These are phyloP conservation scores for Cettia cetti DNA, from an alignment of 2,113 vertebrate genomes.

Conservation along the genomic window DNA sequence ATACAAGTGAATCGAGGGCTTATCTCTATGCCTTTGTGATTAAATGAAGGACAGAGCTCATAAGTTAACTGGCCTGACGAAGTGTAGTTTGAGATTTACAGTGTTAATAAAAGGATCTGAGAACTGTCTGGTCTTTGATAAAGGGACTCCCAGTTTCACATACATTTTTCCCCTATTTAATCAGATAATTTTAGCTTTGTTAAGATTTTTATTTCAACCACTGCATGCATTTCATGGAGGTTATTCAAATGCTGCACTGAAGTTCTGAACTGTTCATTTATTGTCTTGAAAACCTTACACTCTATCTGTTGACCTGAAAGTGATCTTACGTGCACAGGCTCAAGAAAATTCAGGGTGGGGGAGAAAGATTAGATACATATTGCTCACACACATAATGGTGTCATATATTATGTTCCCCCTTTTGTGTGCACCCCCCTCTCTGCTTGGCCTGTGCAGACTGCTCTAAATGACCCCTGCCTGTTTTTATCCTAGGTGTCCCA, in stretches of 20 bases:
- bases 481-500: slow-evolving; percentile 85
- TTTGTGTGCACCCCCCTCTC: neutral
- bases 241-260: neutral
- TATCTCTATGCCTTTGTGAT: neutral
- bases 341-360: neutral
- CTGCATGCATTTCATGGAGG: neutral
- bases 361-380: neutral
- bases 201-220: neutral
- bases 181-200: neutral
- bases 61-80: neutral
- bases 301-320: neutral
- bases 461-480: neutral
- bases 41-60: neutral
- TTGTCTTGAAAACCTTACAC: neutral
- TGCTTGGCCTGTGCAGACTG: neutral
- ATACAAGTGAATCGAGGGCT: neutral
- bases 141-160: neutral
- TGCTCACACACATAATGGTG: neutral
- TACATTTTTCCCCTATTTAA: neutral
- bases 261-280: neutral
- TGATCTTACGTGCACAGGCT: neutral
- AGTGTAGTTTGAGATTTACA: neutral
- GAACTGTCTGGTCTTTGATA: neutral
- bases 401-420: neutral
- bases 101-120: neutral